Evolutionary conservation across 2,113 vertebrate species (phyloP).

Genomic region (Eublepharis macularius): DNA sequence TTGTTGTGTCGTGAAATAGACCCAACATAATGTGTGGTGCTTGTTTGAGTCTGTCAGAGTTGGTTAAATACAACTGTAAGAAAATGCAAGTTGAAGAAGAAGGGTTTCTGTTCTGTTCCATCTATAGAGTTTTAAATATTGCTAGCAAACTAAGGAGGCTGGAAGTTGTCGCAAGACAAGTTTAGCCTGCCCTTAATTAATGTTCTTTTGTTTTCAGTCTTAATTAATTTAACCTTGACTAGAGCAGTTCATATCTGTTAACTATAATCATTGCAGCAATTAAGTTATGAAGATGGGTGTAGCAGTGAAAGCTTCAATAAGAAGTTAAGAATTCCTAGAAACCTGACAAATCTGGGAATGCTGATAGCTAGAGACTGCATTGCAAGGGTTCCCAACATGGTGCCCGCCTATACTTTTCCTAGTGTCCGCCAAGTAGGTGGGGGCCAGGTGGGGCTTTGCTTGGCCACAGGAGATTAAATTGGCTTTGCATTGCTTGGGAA

Average conservation of each 20-base stretch:
- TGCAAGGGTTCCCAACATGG: no score
- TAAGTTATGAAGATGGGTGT: constrained; percentile 8
- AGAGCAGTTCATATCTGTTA: not conserved
- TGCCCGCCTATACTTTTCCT: no score
- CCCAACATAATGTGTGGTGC: constrained; percentile 13
- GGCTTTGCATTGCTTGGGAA: no score
- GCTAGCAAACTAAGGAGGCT: constrained; percentile 22
- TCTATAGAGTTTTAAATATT: not conserved
- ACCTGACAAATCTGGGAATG: not conserved
- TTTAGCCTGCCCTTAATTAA: constrained; percentile 59
- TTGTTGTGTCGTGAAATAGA: constrained; percentile 52
- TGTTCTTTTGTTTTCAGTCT: constrained; percentile 27
- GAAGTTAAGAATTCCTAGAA: constrained; percentile 21
- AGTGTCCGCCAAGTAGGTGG: no score
- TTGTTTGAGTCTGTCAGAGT: not conserved
- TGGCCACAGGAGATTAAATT: no score
- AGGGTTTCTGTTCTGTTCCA: not conserved
- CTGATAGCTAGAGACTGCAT: constrained; percentile 15
- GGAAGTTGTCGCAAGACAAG: constrained; percentile 33
- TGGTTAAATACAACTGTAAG: constrained; percentile 1
- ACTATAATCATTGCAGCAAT: constrained; percentile 35
- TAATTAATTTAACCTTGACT: constrained; percentile 59
- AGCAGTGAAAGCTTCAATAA: constrained; percentile 38
- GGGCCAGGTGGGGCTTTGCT: no score
- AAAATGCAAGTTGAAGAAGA: constrained; percentile 1